A percentile compares a stretch with the other conserved stretches of the same genome.
Evolutionary conservation across 2,797 vertebrate species (phyloP).

Genomic region (Xenops minutus): DNA sequence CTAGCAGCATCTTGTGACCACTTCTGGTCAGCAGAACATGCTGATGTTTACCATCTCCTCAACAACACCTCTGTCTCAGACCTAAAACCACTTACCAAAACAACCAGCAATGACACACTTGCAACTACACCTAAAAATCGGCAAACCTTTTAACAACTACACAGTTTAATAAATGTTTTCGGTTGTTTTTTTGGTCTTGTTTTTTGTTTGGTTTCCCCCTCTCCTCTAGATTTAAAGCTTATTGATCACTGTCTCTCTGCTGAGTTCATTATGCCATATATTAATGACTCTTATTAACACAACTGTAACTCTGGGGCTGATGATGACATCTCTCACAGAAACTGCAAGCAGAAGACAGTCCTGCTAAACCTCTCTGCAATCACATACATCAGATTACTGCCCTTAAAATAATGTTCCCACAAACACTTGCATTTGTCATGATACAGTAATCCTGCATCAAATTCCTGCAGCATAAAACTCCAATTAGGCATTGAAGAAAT

Average conservation of each 20-base stretch:
- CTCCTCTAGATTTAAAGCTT: neutral
- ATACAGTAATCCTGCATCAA: neutral
- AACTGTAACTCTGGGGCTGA: neutral
- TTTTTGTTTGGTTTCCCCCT: too few relatives aligned
- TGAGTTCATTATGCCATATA: neutral
- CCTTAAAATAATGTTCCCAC: neutral
- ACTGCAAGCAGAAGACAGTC: neutral
- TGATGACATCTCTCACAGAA: neutral
- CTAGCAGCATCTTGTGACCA: neutral
- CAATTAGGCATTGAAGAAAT: neutral
- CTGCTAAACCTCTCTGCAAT: neutral
- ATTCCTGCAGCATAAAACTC: neutral
- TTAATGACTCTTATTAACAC: neutral
- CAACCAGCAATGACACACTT: neutral
- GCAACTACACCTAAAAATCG: neutral
- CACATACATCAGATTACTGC: neutral
- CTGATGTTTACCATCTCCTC: neutral
- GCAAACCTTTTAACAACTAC: accelerated
- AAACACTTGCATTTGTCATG: neutral
- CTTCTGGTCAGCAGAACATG: neutral
- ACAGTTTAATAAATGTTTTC: neutral
- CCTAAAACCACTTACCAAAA: neutral
- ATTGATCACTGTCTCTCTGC: neutral
- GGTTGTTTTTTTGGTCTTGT: too few relatives aligned
- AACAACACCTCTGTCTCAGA: neutral